Percentiles rank a stretch among this genome's conserved stretches.
Conservation (phyloP, 2,113 vertebrate species). For the Talpa occidentalis region DNA sequence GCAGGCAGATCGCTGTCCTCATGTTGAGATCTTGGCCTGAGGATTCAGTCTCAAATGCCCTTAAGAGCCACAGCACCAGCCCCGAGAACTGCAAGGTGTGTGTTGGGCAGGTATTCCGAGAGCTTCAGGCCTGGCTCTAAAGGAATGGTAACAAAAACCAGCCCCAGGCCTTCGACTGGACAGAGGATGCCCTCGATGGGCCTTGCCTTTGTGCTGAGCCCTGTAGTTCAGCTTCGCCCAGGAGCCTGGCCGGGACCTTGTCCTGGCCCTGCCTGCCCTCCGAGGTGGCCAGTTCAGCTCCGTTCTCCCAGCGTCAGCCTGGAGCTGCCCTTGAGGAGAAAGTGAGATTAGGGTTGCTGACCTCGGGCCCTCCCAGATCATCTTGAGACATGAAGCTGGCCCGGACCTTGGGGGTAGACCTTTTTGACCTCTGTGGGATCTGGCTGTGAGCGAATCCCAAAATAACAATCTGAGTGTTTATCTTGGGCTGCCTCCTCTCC, state of each 20-base stretch:
- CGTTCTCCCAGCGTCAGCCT: neutral
- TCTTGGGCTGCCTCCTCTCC: slow-evolving; percentile 59
- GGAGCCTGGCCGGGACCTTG: neutral
- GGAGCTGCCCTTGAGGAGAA: neutral
- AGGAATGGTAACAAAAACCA: neutral
- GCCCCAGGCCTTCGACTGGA: neutral
- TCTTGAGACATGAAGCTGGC: slow-evolving; percentile 40
- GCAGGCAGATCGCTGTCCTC: neutral
- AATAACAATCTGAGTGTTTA: slow-evolving; percentile 74
- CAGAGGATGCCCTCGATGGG: neutral
- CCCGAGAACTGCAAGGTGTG: neutral
- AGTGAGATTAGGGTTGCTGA: neutral
- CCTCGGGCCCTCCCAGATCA: neutral
- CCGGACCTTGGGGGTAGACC: neutral
- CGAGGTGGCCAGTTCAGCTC: neutral
- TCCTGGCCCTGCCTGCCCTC: neutral
- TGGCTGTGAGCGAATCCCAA: slow-evolving; percentile 69
- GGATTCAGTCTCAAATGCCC: neutral
- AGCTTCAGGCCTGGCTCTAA: neutral
- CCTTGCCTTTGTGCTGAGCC: neutral
- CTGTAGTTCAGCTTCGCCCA: neutral
- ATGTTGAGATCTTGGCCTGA: neutral
- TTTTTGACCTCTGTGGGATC: slow-evolving; percentile 57
- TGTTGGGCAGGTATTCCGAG: neutral
- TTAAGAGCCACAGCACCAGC: neutral